A percentile compares a stretch with the other conserved stretches of the same genome.
These are phyloP conservation scores for Helicorthomorpha holstii DNA, from an alignment of 1,140 invertebrate species.

Conservation along the genomic window DNA sequence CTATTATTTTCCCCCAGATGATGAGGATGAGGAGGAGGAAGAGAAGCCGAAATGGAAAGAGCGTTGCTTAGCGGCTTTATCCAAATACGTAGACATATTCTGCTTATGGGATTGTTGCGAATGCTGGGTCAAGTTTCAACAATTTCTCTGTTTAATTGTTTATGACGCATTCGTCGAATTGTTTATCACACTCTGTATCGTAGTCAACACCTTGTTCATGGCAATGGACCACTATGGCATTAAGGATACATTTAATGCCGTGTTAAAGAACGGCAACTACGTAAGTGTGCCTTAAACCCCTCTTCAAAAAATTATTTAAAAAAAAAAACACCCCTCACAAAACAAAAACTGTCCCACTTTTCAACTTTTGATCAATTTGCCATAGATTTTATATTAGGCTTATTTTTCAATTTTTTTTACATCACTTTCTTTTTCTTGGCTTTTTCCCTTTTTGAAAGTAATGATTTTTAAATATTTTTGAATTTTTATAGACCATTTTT, in stretches of 20 bases:
- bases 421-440: too few relatives aligned
- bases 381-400: too few relatives aligned
- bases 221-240: constrained; percentile 90
- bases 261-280: constrained; percentile 54
- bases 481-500: too few relatives aligned
- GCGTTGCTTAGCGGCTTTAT: constrained; percentile 48
- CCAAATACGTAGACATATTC: constrained; percentile 74
- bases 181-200: constrained; percentile 95
- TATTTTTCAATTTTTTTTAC: too few relatives aligned
- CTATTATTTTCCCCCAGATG: constrained; percentile 82
- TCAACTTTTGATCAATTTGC: too few relatives aligned
- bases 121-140: constrained; percentile 76
- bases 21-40: constrained; percentile 67
- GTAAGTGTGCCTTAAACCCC: background rate
- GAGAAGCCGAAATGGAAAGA: constrained; percentile 76
- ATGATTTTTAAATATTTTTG: too few relatives aligned
- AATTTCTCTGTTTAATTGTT: constrained; percentile 74
- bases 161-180: constrained; percentile 96
- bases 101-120: constrained; percentile 95
- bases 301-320: too few relatives aligned
- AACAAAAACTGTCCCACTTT: too few relatives aligned
- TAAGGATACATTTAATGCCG: constrained; percentile 30
- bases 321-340: too few relatives aligned
- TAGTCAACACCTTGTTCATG: constrained; percentile 96
- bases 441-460: too few relatives aligned